These are phyloP conservation scores for Rafetus swinhoei DNA, from an alignment of 2,113 vertebrate genomes.

Conservation along the genomic window DNA sequence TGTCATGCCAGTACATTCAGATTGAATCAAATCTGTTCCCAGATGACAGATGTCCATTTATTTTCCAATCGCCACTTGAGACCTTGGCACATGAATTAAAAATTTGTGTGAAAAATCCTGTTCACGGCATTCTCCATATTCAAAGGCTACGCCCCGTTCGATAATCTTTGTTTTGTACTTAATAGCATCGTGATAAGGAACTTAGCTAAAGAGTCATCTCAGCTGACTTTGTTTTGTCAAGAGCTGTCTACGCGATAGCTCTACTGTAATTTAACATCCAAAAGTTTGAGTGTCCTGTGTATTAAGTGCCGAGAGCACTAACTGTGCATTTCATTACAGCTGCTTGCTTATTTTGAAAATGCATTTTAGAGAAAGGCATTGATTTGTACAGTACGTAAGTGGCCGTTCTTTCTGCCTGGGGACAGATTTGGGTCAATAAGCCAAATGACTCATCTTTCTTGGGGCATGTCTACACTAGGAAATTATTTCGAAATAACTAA, in stretches of 20 bases:
- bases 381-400: neutral
- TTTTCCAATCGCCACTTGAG: neutral
- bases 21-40: neutral
- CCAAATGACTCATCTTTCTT: constrained; percentile 53
- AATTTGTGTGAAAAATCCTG: neutral
- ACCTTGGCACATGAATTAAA: neutral
- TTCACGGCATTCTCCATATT: neutral
- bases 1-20: neutral
- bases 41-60: neutral
- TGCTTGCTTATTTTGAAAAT: neutral
- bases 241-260: neutral
- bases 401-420: neutral
- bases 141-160: neutral
- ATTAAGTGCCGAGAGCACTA: neutral
- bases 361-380: neutral
- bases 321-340: neutral
- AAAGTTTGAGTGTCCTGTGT: neutral
- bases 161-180: neutral
- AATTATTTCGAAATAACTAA: too few species aligned
- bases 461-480: too few species aligned
- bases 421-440: neutral
- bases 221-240: fast-evolving
- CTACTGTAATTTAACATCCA: neutral
- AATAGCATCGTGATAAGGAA: neutral
- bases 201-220: neutral